phyloP scores from a whole-genome alignment of 2,888 invertebrate genomes.

The Drosophila lacicola region DNA sequence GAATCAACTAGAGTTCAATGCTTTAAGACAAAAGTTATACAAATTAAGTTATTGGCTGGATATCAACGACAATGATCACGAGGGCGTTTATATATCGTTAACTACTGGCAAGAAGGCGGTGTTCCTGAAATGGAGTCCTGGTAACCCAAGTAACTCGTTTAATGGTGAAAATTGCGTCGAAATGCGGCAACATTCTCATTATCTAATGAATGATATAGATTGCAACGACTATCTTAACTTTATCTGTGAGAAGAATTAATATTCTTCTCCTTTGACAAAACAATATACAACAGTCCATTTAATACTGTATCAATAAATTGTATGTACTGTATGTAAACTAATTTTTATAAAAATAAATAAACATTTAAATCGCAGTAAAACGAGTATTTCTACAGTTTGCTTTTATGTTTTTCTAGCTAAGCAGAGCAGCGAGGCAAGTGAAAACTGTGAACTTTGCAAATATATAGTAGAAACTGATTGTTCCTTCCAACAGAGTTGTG shows the following conservation, averaged over 20 bases:
- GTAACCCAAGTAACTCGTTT: no score
- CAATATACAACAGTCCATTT: no score
- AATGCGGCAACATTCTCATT: neutral
- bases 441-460: no score
- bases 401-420: no score
- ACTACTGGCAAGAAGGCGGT: neutral
- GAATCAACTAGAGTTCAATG: neutral
- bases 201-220: conserved; percentile 5
- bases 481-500: conserved; percentile 2
- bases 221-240: neutral
- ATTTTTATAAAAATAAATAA: no score
- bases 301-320: no score
- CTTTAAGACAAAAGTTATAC: neutral
- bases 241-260: neutral
- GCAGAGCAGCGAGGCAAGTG: no score
- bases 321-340: no score
- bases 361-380: no score
- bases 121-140: neutral
- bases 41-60: conserved; percentile 13
- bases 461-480: no score
- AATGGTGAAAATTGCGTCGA: conserved; percentile 2
- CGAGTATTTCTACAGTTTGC: no score
- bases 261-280: no score
- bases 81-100: neutral
- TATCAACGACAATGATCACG: neutral